phyloP scores from a whole-genome alignment of 1,140 invertebrate genomes.

The Sitobion miscanthi region DNA sequence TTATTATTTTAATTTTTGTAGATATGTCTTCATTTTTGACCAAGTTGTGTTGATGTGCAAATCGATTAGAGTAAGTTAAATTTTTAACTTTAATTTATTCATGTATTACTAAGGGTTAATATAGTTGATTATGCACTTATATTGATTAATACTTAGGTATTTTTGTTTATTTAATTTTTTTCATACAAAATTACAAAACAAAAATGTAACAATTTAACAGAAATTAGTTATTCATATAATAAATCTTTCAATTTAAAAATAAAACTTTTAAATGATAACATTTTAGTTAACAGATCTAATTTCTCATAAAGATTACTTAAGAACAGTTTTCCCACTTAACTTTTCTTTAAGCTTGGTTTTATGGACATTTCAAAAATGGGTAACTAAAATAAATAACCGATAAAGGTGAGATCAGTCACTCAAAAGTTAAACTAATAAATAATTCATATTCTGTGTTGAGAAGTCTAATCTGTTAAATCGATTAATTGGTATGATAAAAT shows the following conservation, averaged over 20 bases:
- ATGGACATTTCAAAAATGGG: too few relatives aligned
- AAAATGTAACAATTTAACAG: not conserved
- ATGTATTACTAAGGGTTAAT: conserved; percentile 2
- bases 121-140: conserved; percentile 22
- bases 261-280: too few relatives aligned
- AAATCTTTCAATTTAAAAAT: not conserved
- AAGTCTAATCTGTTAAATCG: too few relatives aligned
- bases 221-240: not conserved
- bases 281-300: too few relatives aligned
- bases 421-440: too few relatives aligned
- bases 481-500: too few relatives aligned
- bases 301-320: too few relatives aligned
- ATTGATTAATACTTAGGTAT: not conserved
- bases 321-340: too few relatives aligned
- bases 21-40: conserved; percentile 96
- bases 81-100: not conserved
- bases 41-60: conserved; percentile 96
- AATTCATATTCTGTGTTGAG: too few relatives aligned
- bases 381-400: too few relatives aligned
- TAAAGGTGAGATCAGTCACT: too few relatives aligned
- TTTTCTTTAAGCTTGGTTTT: too few relatives aligned
- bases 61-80: conserved; percentile 73
- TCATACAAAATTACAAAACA: not conserved
- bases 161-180: not conserved
- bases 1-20: conserved; percentile 62